Base-by-base conservation (phyloP, 2,888 invertebrate species). In the Boloria selene region DNA sequence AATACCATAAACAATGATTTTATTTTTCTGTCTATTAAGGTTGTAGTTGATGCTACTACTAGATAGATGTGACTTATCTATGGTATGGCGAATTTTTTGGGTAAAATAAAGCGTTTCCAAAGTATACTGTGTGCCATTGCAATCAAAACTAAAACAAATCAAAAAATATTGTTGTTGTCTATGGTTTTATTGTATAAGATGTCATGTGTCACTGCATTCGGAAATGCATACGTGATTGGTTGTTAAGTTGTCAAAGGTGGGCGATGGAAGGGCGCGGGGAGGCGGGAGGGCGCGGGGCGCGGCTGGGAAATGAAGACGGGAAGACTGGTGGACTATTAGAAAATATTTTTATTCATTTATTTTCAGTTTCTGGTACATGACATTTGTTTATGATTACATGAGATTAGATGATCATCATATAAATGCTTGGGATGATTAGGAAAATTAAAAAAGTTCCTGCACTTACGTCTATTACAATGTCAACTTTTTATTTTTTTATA, bases 191-290 rank as follows among this genome's bases (percentile, higher is more conserved):
- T 52, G 62, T 60, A 61, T 60, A 64, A 59, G 55, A 64, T 67
- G 55, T 68, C 60, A 66, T 50, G 54, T 42, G 73, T 76, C 77
- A 79, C 79, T 77, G 83, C 80, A 77, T 85, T 79, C 70, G 73
- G 74, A 77, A 81, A 81, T 83, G 83, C 77, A 74, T 69, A 74
- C 76, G 77, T 88, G 86, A 89, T 89, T 88, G 87, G 90, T 86
- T 88, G 77, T 88, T 89, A 83, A 90, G 88, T 88, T 89, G 84
- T 87, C 84, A 75, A 84, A 87, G 88, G 87, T 83, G 66, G 67
- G 63, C 31, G 31, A 38, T 38, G 31, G 31, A 38, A 38, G 31
- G 31, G 31, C 31, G 31, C 31, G 31, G 31, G 31, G 31, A 38
- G 31, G 59, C 59, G 80, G 82, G 83, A 78, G 82, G 69, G 70